Conservation (phyloP, 2,888 invertebrate genomes). For the Euzetes globulus region DNA sequence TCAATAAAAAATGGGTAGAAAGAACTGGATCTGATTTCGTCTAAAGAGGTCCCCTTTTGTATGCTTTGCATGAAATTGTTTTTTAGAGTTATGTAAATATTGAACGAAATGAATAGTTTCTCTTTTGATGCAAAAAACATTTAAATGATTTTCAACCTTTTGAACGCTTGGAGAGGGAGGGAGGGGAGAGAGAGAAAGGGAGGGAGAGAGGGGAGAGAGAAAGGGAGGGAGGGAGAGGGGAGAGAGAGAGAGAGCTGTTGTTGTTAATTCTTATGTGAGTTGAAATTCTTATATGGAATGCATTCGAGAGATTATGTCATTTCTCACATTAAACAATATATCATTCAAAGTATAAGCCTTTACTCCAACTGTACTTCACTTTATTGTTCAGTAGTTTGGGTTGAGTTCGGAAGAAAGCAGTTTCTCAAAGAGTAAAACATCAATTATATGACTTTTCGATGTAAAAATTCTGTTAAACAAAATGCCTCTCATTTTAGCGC, state of each 20-base stretch:
- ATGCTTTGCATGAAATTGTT: neutral
- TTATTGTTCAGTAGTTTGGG: neutral
- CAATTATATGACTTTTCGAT: neutral
- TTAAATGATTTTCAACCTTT: neutral
- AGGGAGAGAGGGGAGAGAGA: slow-evolving; percentile 2
- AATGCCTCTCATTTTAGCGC: neutral
- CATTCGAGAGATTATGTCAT: slow-evolving; percentile 12
- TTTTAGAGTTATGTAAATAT: neutral
- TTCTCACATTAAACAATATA: neutral
- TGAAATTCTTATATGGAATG: neutral
- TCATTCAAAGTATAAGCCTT: slow-evolving; percentile 6
- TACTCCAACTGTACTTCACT: neutral
- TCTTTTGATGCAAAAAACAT: neutral
- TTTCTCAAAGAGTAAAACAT: neutral
- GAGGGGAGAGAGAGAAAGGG: slow-evolving; percentile 5
- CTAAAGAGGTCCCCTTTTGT: neutral
- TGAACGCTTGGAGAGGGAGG: neutral
- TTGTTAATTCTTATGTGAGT: neutral
- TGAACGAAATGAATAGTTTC: neutral
- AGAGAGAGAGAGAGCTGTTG: slow-evolving; percentile 1
- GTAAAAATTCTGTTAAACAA: neutral
- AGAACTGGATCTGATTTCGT: neutral
- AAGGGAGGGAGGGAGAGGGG: neutral
- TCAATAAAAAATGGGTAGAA: slow-evolving; percentile 1
- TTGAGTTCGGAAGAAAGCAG: neutral